Conservation (phyloP, 2,888 invertebrate genomes). For the Adelphocoris suturalis region DNA sequence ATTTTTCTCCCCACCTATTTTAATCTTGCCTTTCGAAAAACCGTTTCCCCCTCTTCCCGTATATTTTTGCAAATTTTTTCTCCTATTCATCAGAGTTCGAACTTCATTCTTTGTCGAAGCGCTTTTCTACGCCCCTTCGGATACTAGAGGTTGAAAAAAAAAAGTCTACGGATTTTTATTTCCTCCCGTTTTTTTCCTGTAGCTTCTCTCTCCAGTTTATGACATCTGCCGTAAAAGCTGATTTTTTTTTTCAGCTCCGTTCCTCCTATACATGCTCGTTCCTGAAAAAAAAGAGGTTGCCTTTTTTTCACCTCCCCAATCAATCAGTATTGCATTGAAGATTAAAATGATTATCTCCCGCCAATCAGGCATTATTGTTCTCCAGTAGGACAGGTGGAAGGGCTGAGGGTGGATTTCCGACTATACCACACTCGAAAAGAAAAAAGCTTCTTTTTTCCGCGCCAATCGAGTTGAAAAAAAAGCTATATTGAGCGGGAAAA, state of each 20-base stretch:
- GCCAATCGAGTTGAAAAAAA: slow-evolving; percentile 37
- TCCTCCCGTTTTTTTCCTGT: slow-evolving; percentile 18
- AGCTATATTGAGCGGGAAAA: slow-evolving; percentile 24
- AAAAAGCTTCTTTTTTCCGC: slow-evolving; percentile 15
- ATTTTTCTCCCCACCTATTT: slow-evolving; percentile 41
- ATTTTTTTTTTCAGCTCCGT: slow-evolving; percentile 52
- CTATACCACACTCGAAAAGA: slow-evolving; percentile 20
- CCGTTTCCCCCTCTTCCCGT: not conserved
- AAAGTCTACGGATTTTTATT: slow-evolving; percentile 55
- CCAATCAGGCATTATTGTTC: slow-evolving; percentile 71
- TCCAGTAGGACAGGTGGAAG: slow-evolving; percentile 43
- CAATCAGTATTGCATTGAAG: slow-evolving; percentile 71
- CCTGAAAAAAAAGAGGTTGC: not conserved
- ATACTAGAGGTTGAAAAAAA: slow-evolving; percentile 52
- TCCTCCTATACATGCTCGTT: slow-evolving; percentile 34
- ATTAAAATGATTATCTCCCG: slow-evolving; percentile 70
- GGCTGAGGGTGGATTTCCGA: slow-evolving; percentile 21
- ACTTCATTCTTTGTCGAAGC: slow-evolving; percentile 49
- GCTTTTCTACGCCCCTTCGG: slow-evolving; percentile 46
- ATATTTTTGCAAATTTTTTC: not conserved
- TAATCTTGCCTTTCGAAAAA: slow-evolving; percentile 55
- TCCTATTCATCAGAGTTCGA: slow-evolving; percentile 14
- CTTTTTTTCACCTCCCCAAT: slow-evolving; percentile 55
- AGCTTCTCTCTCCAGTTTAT: slow-evolving; percentile 50
- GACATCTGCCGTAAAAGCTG: slow-evolving; percentile 65